Conservation (phyloP, 2,113 vertebrate species). For the Tragelaphus scriptus region DNA sequence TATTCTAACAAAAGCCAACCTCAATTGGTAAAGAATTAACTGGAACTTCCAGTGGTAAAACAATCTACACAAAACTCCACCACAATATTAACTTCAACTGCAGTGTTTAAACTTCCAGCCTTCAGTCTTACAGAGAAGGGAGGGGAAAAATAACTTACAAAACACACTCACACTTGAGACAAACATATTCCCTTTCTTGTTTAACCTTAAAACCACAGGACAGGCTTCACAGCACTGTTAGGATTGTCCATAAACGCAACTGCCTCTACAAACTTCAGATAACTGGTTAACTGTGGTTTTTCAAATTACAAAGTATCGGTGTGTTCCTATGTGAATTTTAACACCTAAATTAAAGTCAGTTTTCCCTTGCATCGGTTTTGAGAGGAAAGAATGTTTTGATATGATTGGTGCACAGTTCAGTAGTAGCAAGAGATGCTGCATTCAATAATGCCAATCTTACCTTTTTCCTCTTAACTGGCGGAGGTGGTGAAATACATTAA, state of each 20-base stretch:
- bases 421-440: not conserved
- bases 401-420: slow-evolving; percentile 56
- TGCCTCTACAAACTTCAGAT: slow-evolving; percentile 64
- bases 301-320: not conserved
- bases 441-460: slow-evolving; percentile 83
- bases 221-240: slow-evolving; percentile 62
- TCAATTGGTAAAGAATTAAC: slow-evolving; percentile 61
- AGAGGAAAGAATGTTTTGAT: slow-evolving; percentile 62
- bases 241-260: slow-evolving; percentile 52
- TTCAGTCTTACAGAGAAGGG: slow-evolving; percentile 39
- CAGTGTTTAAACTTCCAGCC: slow-evolving; percentile 27
- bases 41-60: slow-evolving; percentile 39
- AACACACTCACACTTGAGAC: slow-evolving; percentile 62
- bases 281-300: slow-evolving; percentile 51
- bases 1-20: slow-evolving; percentile 68
- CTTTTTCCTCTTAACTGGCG: slow-evolving; percentile 95
- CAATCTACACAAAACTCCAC: slow-evolving; percentile 59
- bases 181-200: slow-evolving; percentile 65
- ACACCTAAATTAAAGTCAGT: slow-evolving; percentile 60
- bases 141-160: slow-evolving; percentile 53
- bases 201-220: slow-evolving; percentile 63
- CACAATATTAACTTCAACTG: slow-evolving; percentile 51
- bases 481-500: slow-evolving; percentile 97
- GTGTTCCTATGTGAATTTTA: slow-evolving; percentile 41
- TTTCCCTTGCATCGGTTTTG: slow-evolving; percentile 53